Base-by-base conservation (phyloP, 2,888 invertebrate species). In the Agrotis exclamationis region DNA sequence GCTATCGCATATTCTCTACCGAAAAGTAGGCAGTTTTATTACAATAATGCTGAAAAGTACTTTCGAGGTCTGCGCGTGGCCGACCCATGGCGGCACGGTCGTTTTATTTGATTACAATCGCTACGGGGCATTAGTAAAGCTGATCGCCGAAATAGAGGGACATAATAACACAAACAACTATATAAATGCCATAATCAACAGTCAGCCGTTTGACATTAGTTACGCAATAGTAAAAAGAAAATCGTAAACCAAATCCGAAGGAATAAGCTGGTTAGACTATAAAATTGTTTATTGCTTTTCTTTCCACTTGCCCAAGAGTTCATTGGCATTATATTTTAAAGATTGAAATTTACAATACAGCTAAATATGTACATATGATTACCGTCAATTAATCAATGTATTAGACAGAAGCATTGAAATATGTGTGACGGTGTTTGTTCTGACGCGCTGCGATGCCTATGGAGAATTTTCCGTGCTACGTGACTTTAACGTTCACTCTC, bases 201-300 rank as follows among this genome's bases (percentile, higher is more conserved):
- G 74, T 69, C 74, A 79, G 82, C 63, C 57, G 59, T 53, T 80
- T 80, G 82, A 88, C 79, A 83, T 83, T 82, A 83, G 86, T 89
- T 90, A 87, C 87, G 86, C 87, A 91, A 87, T 82, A 83, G 81
- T 73, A 86, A 85, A 84, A 86, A 87, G 86, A 85, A 89, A 88
- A 90, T 88, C 87, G 79, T 85, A 86, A 90, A 87, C 87, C 84
- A 87, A 90, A 90, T 87, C 85, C 84, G 85, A 86, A 90, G 88
- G 88, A 90, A 86, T 91, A 90, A 85, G 88, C 89, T 88, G 88
- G 90, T 90, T 86, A 87, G 87, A 87, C 91, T 89, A 93, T 94
- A 94, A 95, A 93, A 93, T 90, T 85, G 83, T 93, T 94, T 94
- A 95, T 94, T 87, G 89, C 94, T 91, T 93, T 92, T 93, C 93